These are phyloP conservation scores for Agonopterix alstromeriana DNA, from an alignment of 2,888 invertebrate species.

Conservation along the genomic window DNA sequence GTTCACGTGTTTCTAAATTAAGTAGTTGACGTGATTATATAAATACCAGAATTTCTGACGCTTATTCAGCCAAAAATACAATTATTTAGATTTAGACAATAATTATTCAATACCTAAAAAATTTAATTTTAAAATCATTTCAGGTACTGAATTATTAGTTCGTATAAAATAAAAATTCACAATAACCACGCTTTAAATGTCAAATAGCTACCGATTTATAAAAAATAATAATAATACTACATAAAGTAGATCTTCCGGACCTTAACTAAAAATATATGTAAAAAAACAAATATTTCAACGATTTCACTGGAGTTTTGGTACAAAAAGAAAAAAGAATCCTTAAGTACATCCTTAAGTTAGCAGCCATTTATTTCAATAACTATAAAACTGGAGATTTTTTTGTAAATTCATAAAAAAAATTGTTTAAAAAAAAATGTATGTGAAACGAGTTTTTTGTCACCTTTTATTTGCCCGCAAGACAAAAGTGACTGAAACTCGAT, in stretches of 20 bases:
- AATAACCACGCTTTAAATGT: slow-evolving; percentile 21
- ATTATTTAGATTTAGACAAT: too few species aligned
- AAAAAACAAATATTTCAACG: slow-evolving; percentile 11
- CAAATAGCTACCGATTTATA: slow-evolving; percentile 23
- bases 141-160: too few species aligned
- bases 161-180: slow-evolving; percentile 7
- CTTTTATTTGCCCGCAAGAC: slow-evolving; percentile 5
- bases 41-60: too few species aligned
- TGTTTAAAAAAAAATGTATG: too few species aligned
- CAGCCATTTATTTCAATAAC: slow-evolving; percentile 32
- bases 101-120: too few species aligned
- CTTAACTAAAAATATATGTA: slow-evolving; percentile 8
- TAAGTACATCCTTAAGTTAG: slow-evolving; percentile 61
- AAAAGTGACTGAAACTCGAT: not conserved
- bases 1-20: too few species aligned
- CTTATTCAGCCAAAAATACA: too few species aligned
- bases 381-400: not conserved
- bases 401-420: too few species aligned
- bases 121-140: too few species aligned
- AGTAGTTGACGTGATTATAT: too few species aligned
- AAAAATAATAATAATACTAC: slow-evolving; percentile 24
- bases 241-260: slow-evolving; percentile 19
- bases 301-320: slow-evolving; percentile 50
- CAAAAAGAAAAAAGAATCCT: slow-evolving; percentile 23
- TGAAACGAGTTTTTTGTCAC: not conserved